Evolutionary conservation across 64 coral and sea anemone genomes (phyloP).

Genomic region (Acropora tenuis): DNA sequence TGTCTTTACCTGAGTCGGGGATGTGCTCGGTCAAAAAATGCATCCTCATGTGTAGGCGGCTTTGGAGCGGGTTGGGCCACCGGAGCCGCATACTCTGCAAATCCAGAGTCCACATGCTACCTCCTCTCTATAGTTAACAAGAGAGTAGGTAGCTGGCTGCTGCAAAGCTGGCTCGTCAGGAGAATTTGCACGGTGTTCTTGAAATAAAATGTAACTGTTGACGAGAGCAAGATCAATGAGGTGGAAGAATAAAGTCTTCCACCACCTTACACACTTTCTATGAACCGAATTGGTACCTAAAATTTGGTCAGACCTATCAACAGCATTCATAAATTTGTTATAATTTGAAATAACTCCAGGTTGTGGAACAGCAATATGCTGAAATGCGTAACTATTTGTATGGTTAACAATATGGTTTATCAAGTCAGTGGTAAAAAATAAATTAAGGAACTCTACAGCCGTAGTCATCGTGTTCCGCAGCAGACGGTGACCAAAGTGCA

Average conservation of each 20-base stretch:
- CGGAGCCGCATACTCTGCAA: conserved; percentile 61
- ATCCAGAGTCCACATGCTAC: conserved; percentile 45
- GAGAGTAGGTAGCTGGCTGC: conserved; percentile 24
- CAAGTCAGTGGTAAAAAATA: conserved; percentile 40
- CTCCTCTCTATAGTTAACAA: conserved; percentile 62
- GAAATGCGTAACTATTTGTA: conserved; percentile 62
- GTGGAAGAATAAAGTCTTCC: no score
- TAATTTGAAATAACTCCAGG: not conserved
- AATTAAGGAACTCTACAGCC: conserved; percentile 43
- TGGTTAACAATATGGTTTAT: conserved; percentile 24
- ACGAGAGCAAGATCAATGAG: no score
- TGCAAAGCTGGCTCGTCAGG: conserved; percentile 17
- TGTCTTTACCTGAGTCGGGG: conserved; percentile 16
- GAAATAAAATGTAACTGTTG: no score
- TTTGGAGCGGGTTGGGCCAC: conserved; percentile 26
- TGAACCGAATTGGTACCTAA: conserved; percentile 10
- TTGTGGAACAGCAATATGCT: conserved; percentile 18
- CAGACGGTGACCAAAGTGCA: conserved; percentile 45
- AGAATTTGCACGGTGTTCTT: not conserved
- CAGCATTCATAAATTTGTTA: no score
- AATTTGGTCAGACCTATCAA: no score
- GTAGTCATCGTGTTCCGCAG: conserved; percentile 35
- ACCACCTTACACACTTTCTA: no score
- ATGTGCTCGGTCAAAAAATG: conserved; percentile 69
- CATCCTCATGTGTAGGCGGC: not conserved